Evolutionary conservation across 2,888 invertebrate genomes (phyloP), one percentile per base, ranked within the genome.

Genomic region (Campoplex capitator): DNA sequence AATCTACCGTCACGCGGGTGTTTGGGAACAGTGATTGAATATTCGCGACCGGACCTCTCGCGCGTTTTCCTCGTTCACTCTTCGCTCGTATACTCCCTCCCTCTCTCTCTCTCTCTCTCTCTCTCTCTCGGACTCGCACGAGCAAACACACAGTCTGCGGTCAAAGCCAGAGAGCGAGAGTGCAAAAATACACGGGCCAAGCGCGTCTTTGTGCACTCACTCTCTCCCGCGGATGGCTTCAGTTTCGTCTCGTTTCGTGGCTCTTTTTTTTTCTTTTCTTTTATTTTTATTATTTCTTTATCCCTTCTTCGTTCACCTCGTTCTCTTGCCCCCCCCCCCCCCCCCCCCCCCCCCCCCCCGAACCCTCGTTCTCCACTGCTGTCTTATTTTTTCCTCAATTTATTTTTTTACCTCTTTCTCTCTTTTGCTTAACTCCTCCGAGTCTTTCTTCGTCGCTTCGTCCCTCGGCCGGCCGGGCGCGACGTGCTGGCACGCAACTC

Each of bases 401-500:
- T 48, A 56, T 56, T 56, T 67, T 74, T 79, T 78, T 73, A 32
- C 48, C 42, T 23, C 16, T 28, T 9, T 79, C 68, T 65, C 73
- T n/a, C 62, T 38, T 62, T 62, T 62, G 73, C 77, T 78, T 80
- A 80, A 62, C 75, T 80, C 75, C 58, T 74, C 83, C 85, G 54
- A 68, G 48, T 83, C 71, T 73, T 76, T 84, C 70, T 81, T 62
- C 83, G 38, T 79, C 56, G 75, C 79, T 74, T 68, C 89, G 89
- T 87, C 88, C 89, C 87, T 87, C 89, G 89, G 85, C 88, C 89
- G 90, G 90, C 88, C 91, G 91, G 90, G 90, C 92, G 91, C 91
- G 91, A 92, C 91, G 91, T 91, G 91, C 91, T 89, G 92, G 92
- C 92, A 92, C 91, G 92, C 92, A 91, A 91, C 91, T 91, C 89